Evolutionary conservation across 2,888 invertebrate species (phyloP), one percentile per base, ranked within the genome.

Genomic region (Drosophila greeni): DNA sequence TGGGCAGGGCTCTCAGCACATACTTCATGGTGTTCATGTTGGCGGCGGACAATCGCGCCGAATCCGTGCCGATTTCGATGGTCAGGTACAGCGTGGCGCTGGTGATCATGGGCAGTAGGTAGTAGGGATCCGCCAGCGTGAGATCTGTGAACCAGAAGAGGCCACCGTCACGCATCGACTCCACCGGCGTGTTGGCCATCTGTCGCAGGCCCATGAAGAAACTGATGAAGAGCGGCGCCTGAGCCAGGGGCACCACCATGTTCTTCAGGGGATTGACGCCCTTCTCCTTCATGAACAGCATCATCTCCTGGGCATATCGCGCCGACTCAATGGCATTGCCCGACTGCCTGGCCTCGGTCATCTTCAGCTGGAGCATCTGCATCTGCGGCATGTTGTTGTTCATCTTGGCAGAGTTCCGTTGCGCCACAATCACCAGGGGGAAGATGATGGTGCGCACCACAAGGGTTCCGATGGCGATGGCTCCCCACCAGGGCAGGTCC

Each of bases 401-500:
- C 94, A 97, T 94, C 73, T 92, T 91, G 0, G 95, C 95, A 0
- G 93, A 91, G 88, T 95, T 95, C 75, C 92, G 92, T 89, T 97
- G 97, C 0, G 95, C 90, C 80, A 93, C 88, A 54, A 99, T 91
- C 0, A 97, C 95, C 56, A 98, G 87, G 0, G 98, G 98, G 79
- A 98, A 96, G 87, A 98, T 90, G 0, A 92, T 75, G 1, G 93
- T 84, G 81, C 98, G 92, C 1, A 97, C 92, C 31, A 92, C 88
- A 2, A 95, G 64, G 1, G 98, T 98, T n/a, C 94, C 95, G 56
- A 94, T 89, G 3, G 93, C 90, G 76, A 98, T 97, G 12, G 95
- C 90, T 36, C 91, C 93, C 97, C 98, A 99, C 99, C 99, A 99
- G 1, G 98, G 98, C 12, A 98, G 72, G 75, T 94, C 95, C 12